Evolutionary conservation across 2,113 vertebrate genomes (phyloP), one percentile per base, ranked within the genome.

Genomic region (Harpagus bidentatus): DNA sequence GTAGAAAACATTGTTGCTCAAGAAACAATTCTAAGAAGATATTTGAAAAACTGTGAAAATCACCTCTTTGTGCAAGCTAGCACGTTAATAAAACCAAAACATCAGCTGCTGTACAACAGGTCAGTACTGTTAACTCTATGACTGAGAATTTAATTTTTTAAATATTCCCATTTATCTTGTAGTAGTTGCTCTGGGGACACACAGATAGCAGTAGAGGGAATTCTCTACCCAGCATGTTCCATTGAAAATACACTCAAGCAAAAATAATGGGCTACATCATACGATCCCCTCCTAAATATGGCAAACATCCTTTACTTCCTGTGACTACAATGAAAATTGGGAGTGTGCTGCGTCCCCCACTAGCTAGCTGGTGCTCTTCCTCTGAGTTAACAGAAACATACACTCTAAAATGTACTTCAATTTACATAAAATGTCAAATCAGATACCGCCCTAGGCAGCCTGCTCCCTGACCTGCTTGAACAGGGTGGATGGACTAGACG

Each of bases 401-500:
- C 26, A 13, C 21, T 55, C 38, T 48, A 21, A 82, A 91, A 69
- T 14, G 7, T 17, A 56, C 47, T 73, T 82, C 4, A 29, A 52
- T 62, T 70, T 36, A 50, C 47, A 19, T 43, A 32, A 66, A 81
- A 70, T 16, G 4, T n/a, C 69, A 78, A 29, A 36, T 29, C 52
- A 63, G 13, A 16, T 36, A 32, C 19, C 28, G 17, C 34, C 16
- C 38, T 38, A 38, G 56, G 52, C 52, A 80, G 47, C 52, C 52
- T 66, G 23, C 32, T 79, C n/a, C 62, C 53, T 83, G 67, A 59
- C 22, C 63, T 42, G 43, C 34, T 52, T 53, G 29, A 84, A 53
- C 11, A 26, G 10, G 40, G 21, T 1, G 3, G 13, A 14, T 26
- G 19, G 3, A 36, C 18, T 13, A 62, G 47, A 28, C 1, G 1